A percentile compares a stretch with the other conserved stretches of the same genome.
Evolutionary conservation across 2,888 invertebrate genomes (phyloP).

Genomic region (Conchocele bisecta): DNA sequence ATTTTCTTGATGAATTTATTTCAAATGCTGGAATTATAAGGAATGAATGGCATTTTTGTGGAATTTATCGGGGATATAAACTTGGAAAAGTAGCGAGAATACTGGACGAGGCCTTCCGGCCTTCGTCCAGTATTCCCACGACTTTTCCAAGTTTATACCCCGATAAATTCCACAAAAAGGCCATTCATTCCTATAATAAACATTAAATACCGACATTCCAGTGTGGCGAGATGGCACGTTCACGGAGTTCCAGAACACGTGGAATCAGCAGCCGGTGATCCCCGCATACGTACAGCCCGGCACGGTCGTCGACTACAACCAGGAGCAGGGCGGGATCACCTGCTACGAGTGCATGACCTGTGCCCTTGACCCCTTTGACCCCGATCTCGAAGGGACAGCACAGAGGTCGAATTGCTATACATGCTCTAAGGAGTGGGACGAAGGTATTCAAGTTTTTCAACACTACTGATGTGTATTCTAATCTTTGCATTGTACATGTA

Average conservation of each 20-base stretch:
- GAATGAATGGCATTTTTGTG: too few species aligned
- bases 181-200: too few species aligned
- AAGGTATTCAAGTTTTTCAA: constrained; percentile 30
- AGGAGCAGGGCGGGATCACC: constrained; percentile 47
- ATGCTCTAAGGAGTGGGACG: constrained; percentile 56
- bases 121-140: too few species aligned
- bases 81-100: too few species aligned
- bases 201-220: too few species aligned
- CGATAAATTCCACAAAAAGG: too few species aligned
- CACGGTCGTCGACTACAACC: constrained; percentile 43
- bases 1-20: too few species aligned
- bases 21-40: too few species aligned
- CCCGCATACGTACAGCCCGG: constrained; percentile 49
- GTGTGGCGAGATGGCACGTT: constrained; percentile 57
- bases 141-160: too few species aligned
- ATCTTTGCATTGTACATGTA: neutral
- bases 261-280: constrained; percentile 56
- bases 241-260: constrained; percentile 55
- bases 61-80: too few species aligned
- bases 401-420: constrained; percentile 42
- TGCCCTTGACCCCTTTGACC: constrained; percentile 55
- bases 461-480: neutral
- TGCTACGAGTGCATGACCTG: constrained; percentile 53
- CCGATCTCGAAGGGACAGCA: constrained; percentile 52
- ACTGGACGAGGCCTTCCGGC: too few species aligned